Base-by-base conservation (phyloP, 2,797 vertebrate genomes). In the Chromobotia macracanthus region DNA sequence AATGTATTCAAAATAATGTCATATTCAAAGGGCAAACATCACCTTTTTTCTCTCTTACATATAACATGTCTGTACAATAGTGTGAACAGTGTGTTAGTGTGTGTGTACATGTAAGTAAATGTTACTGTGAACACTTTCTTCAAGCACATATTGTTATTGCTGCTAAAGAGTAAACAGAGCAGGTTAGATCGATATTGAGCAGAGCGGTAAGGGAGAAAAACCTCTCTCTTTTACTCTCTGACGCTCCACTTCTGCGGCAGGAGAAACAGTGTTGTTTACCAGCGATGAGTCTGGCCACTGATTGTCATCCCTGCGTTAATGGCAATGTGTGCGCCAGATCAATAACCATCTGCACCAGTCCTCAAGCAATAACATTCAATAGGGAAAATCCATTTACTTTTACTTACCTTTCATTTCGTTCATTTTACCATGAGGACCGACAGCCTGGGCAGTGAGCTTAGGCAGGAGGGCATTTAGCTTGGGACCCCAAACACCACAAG, bases 361-460 rank as follows among this genome's bases (percentile, higher is more conserved):
- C 95, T 96, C 93, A 93, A 96, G 97, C 95, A 97, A 96, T 98
- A 98, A 97, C 95, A 96, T 95, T 97, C 96, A 95, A 95, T 96
- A 94, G 96, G 64, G 97, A 97, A 97, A 98, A 97, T 95, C 96
- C 96, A 99, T 99, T 99, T 97, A 97, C 95, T 97, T 96, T 96
- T 97, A 98, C 96, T 99, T 97, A 99, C 94, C 95, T 95, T 97
- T 96, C 95, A 95, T 97, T 97, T 96, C 96, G 96, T 97, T 96
- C 95, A 95, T 97, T 96, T 97, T 96, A 96, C 93, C 92, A 95
- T 95, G 94, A 95, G 95, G 93, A 92, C 92, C 87, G 93, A 89
- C 93, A 92, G 91, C 93, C 92, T 91, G 94, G 94, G 94, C 93
- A 92, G 94, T 93, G 93, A 92, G 93, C 94, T 95, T 94, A 91